Evolutionary conservation across 2,888 invertebrate species (phyloP), one percentile per base, ranked within the genome.

Genomic region (Perizoma affinitatum): DNA sequence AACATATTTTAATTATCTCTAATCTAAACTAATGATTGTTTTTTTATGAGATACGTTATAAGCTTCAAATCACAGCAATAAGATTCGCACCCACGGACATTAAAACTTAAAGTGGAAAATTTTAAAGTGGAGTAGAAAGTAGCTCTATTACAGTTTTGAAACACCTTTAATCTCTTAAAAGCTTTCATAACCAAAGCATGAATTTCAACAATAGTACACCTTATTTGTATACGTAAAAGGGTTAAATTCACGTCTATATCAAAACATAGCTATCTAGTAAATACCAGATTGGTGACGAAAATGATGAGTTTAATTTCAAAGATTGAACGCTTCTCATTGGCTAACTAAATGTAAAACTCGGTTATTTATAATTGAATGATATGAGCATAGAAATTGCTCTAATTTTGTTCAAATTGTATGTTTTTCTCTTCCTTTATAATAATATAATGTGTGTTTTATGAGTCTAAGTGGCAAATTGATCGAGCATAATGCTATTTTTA

Each of bases 291-390:
- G 57, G 65, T 67, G 65, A 67, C 66, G 51, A 61, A 68, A 65
- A 68, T 64, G 64, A 66, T 65, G n/a, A 67, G 65, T 67, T 69
- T 61, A 55, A 70, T 68, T 69, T 65, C 60, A 66, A 63, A 67
- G 63, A 50, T 64, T 40, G 45, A 64, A 54, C 51, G 58, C 59
- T 50, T 54, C 22, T 42, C 41, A 68, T 70, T 70, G 70, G 68
- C 46, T 42, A 50, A 57, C 40, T 51, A 42, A 34, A 50, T 45
- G 65, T 68, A 47, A 67, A 68, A 61, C 43, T 60, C 53, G 45
- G 56, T 65, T 60, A 49, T 55, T 58, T 65, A 58, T 63, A 67
- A 65, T 64, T 68, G 63, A 63, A 63, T 61, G 50, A 47, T 61
- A 38, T 49, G 42, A 10, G 54, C 52, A 53, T 52, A 49, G 48